Evolutionary conservation across 2,797 vertebrate genomes (phyloP).

Genomic region (Muscicapa striata): DNA sequence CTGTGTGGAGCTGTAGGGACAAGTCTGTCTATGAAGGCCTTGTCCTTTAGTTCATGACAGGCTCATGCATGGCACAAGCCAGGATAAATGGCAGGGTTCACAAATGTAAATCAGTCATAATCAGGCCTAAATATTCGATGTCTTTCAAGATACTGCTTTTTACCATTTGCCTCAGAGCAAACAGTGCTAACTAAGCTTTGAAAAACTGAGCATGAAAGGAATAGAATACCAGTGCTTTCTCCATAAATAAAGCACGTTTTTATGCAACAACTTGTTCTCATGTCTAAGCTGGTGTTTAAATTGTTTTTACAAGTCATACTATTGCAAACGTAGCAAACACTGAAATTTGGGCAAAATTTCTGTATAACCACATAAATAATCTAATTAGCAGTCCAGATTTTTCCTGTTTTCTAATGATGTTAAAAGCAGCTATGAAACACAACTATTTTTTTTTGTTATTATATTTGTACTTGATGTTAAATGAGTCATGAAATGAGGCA

Average conservation of each 20-base stretch:
- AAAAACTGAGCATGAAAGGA: neutral
- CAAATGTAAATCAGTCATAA: neutral
- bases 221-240: neutral
- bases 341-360: neutral
- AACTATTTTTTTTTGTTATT: neutral
- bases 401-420: neutral
- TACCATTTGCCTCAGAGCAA: neutral
- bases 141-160: neutral
- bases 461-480: slow-evolving; percentile 49
- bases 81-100: neutral
- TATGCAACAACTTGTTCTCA: neutral
- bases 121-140: neutral
- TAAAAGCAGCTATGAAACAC: neutral
- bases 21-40: neutral
- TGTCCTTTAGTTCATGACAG: neutral
- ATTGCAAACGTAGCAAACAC: neutral
- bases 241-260: neutral
- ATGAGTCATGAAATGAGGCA: slow-evolving; percentile 66
- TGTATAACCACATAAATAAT: neutral
- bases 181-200: neutral
- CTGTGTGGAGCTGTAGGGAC: neutral
- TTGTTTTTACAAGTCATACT: neutral
- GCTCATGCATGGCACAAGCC: neutral
- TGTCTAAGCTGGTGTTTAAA: neutral
- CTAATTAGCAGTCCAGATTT: neutral